Evolutionary conservation across 2,888 invertebrate genomes (phyloP), one percentile per base, ranked within the genome.

Genomic region (Ectemnius lituratus): DNA sequence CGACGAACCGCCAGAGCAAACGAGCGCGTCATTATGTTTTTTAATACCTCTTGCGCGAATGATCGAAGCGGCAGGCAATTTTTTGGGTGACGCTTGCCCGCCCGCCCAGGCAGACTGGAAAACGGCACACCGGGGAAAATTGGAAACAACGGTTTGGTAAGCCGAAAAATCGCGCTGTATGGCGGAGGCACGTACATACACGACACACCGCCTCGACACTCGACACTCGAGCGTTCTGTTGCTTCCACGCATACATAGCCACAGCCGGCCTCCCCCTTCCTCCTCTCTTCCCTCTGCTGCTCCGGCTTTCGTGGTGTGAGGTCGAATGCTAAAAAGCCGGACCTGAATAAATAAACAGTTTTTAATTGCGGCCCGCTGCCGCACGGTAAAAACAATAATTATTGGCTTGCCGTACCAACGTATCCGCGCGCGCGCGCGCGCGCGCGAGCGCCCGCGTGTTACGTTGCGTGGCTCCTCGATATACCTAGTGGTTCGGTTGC

Each of bases 261-360:
- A 20, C 13, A 13, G 14, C n/a, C n/a, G 52, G 16, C 16, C 52
- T 52, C 52, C 14, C 8, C 37, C 8, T 37, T 11, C 37, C 37
- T 37, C 37, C 37, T 37, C 37, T 37, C 8, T 23, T 11, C 37
- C 1, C 13, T 37, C 16, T 65, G 64, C 71, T 66, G 73, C 71
- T 66, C 52, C 49, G 46, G 46, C 61, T 73, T 67, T 72, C 70
- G 71, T 58, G 71, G 77, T 73, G 83, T 71, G 81, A 72, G 83
- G 74, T 84, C 84, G 85, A 86, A 87, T 87, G 87, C 86, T 88
- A 90, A 90, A 90, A 90, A 89, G 88, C 88, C 87, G 85, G 79
- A 82, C 78, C 86, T 90, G 90, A 90, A 90, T 90, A 90, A 90
- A 90, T 90, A 90, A 90, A 90, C 90, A 90, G 89, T 90, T 90